Base-by-base conservation (phyloP, 2,113 vertebrate species). In the Pteropus alecto region DNA sequence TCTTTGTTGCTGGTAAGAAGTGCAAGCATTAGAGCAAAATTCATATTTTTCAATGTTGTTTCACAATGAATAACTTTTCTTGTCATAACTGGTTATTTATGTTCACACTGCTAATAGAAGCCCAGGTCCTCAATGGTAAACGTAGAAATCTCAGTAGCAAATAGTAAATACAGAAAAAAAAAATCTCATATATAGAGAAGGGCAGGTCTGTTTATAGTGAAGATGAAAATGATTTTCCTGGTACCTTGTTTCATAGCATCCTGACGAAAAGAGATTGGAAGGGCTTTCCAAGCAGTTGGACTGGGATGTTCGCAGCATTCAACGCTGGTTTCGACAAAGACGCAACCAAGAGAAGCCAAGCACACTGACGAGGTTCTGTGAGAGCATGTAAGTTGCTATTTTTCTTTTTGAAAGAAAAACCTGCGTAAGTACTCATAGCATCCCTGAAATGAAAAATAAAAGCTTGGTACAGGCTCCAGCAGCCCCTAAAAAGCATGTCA, bases 291-390 rank as follows among this genome's bases (percentile, higher is more conserved):
- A 99, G 98, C 99, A 99, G 98, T 98, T 99, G 88, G 99, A 99
- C 98, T 99, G 99, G 99, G 99, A 99, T 67, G 99, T 99, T 15
- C 99, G 99, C 89, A 99, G 99, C 97, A 99, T 99, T 97, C 99
- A 99, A 90, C 99, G 99, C 38, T 99, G 99, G 99, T 99, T 99
- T 98, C 98, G 99, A 96, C 99, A 99, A 84, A 99, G 99, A 41
- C 99, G 99, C 97, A 99, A 99, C 98, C 99, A 99, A 98, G 99
- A 99, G 98, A 99, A 99, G 87, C 99, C 99, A 71, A 99, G 99
- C 98, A 99, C 99, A 19, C 99, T 99, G 46, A 99, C 99, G 0
- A 99, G 99, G 78, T 99, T 99, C 99, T 99, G 99, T 93, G 99
- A 99, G 97, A 99, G 99, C 99, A 99, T 99, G 99, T 99, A 98